phyloP scores from a whole-genome alignment of 2,113 vertebrate genomes.

The Hydrolagus affinis region DNA sequence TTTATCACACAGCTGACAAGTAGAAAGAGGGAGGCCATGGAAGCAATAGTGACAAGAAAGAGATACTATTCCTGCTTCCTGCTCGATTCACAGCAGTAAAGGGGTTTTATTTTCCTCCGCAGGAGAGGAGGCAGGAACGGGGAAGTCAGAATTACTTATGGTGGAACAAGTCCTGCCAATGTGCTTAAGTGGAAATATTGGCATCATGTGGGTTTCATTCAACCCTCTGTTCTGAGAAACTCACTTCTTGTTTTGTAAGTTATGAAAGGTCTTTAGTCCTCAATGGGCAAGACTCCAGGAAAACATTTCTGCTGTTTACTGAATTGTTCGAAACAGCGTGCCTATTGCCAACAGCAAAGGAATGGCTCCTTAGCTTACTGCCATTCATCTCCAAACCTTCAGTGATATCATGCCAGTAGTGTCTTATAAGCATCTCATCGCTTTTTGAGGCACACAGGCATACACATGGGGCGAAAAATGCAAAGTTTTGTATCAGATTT shows the following conservation, averaged over 20 bases:
- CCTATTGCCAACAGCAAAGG: not conserved
- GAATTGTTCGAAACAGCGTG: not conserved
- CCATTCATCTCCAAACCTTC: not conserved
- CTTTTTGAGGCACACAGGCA: not conserved
- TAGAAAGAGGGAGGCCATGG: not conserved
- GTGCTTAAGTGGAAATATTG: not conserved
- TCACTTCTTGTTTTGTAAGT: not conserved
- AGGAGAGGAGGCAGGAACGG: not conserved
- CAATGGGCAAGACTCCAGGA: not conserved
- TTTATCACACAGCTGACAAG: not conserved
- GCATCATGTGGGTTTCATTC: too few relatives aligned
- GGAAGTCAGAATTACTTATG: not conserved
- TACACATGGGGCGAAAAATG: too few relatives aligned
- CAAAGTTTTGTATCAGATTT: too few relatives aligned
- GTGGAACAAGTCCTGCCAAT: not conserved
- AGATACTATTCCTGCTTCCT: too few relatives aligned
- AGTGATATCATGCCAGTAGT: not conserved
- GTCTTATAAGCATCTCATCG: not conserved
- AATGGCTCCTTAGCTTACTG: not conserved
- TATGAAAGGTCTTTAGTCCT: not conserved
- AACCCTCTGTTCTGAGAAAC: too few relatives aligned
- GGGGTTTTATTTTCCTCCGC: not conserved
- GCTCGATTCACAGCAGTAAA: not conserved
- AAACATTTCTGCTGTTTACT: slow-evolving; percentile 1
- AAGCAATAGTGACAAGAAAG: not conserved